Evolutionary conservation across 2,888 invertebrate species (phyloP), one percentile per base, ranked within the genome.

Genomic region (Disparrhopalites patrizii): DNA sequence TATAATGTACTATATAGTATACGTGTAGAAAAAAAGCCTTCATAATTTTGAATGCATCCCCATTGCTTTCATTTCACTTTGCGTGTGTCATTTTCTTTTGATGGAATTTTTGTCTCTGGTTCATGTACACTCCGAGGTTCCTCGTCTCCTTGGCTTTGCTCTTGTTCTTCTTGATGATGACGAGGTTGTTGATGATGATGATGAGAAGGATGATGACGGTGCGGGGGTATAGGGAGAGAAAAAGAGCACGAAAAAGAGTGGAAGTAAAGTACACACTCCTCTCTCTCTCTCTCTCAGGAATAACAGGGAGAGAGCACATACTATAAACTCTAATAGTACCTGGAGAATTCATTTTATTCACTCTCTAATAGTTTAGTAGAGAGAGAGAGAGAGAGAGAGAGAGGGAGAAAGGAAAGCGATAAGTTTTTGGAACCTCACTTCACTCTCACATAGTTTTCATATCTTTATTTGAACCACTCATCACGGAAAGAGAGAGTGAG

Each of bases 41-140:
- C n/a, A 23, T 47, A 8, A 23, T 18, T 15, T 15, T 43, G n/a
- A 18, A 4, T 43, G n/a, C 18, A 47, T 47, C 13, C 27, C 10
- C 5, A 23, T 23, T n/a, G 54, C 30, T 18, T 54, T 54, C n/a
- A 30, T 27, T 27, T 30, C 20, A 33, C 33, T 33, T 31, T 36
- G 55, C 33, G 55, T 55, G 33, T 33, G 31, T 55, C 55, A 31
- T 55, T 55, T 55, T 33, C 47, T 47, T 47, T 47, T 47, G 47
- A 47, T 47, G 47, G 47, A 47, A 47, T 47, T 47, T 47, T 47
- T 47, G 47, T 47, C 47, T 47, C 47, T 47, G 47, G 47, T 13
- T 47, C 25, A 47, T 47, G 47, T 20, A 20, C 47, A 20, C 43
- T 5, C n/a, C n/a, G n/a, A n/a, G n/a, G n/a, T n/a, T n/a, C n/a